Evolutionary conservation across 2,113 vertebrate species (phyloP), one percentile per base, ranked within the genome.

Genomic region (Benitochromis conjunctus): DNA sequence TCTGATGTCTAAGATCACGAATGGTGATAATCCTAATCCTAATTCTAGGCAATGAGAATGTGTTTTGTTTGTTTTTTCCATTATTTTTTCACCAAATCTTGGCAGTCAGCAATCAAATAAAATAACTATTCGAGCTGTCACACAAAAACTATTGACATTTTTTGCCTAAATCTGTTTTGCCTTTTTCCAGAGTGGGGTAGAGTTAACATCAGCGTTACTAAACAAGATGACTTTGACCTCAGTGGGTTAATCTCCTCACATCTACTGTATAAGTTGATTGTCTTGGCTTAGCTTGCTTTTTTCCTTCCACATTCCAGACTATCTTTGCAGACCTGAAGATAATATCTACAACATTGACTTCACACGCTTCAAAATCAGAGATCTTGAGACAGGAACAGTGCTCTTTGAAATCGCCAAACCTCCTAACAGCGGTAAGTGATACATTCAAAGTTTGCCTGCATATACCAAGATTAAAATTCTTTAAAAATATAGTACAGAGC

Each of bases 381-480:
- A 99, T 92, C 95, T 99, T 86, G 99, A 99, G 94, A 98, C 98
- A 0, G 97, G 98, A 76, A 98, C 98, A 0, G 98, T 99, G 79
- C 96, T 99, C 9, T 99, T 99, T 95, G 99, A 99, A 95, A 99
- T 99, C 31, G 98, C 98, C 91, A 99, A 99, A 89, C 99, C 99
- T 2, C 98, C 97, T n/a, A 93, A 95, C 86, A 95, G 95, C 89
- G 97, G 98, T 99, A 34, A 86, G 92, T 79, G 18, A 71, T 29
- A 12, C 4, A 14, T 31, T 66, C 60, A 18, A 80, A 3, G 7
- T 62, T 18, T 2, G 8, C 9, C 79, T 34, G 21, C 16, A 38
- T 38, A 34, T 13, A 9, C 4, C 10, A 5, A 12, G 34, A 36
- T 81, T 36, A 9, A 16, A 62, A 18, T 80, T 54, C 1, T 9